Base-by-base conservation (phyloP, 2,113 vertebrate species). In the Excalfactoria chinensis region DNA sequence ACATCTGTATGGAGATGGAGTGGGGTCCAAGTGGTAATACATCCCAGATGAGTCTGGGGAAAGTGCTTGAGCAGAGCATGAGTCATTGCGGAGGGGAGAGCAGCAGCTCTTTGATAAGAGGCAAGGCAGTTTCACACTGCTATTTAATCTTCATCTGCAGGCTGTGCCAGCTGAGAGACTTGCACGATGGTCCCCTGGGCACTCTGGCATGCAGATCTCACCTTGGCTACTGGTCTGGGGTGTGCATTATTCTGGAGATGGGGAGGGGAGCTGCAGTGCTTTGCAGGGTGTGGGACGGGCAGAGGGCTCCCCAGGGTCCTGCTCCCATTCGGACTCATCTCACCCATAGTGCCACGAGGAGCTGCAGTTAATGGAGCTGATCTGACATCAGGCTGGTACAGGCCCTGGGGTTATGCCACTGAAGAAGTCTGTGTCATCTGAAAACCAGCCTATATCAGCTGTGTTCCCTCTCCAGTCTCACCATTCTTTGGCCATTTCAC, bases 1-100 rank as follows among this genome's bases (percentile, higher is more conserved):
- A 95, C 95, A 97, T 97, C 88, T 97, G 93, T 88, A 86, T 90
- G 96, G 93, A 94, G 83, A 85, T 4, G 5, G 86, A 95, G 81
- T 44, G 26, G 5, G 69, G 91, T 95, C 96, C 96, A 95, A 92
- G 77, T 78, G 72, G 35, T 97, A 97, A 97, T 91, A 40, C 11
- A 81, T 96, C 88, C 94, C 97, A 98, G 97, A 97, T 95, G 97
- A 86, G 86, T 76, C 11, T 82, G 80, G 94, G 90, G 83, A 92
- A 94, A 92, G 77, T 48, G 70, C 81, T 94, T 30, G 11, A 69
- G 88, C 90, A 72, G 48, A 78, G 41, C 28, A 11, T 87, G 94
- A 94, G 84, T 89, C 94, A 86, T 20, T 37, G 84, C 1, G 0
- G 83, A 86, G 86, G 63, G 69, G 40, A 88, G 86, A 76, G 80